Evolutionary conservation across 2,888 invertebrate genomes (phyloP), one percentile per base, ranked within the genome.

Genomic region (Eupithecia subfuscata): DNA sequence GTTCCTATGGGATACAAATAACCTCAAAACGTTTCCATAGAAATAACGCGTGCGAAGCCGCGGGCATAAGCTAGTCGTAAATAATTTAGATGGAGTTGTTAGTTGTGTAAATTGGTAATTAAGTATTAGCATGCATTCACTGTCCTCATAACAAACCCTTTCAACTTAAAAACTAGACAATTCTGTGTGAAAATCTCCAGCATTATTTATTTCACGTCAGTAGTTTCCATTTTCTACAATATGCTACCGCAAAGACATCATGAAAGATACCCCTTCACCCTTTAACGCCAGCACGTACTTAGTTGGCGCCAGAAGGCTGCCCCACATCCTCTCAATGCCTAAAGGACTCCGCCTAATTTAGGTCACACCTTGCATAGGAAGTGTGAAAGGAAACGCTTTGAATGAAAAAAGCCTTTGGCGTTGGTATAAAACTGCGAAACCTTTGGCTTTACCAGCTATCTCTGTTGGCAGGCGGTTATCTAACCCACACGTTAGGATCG

Each of bases 331-430:
- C 74, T 86, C 82, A 85, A 87, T 85, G 85, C 81, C 81, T 73
- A 40, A 86, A 90, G 89, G 89, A 89, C 85, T 85, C 78, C 83
- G 79, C 82, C 81, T 85, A 84, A 89, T 90, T 88, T 88, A 84
- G 90, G 90, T 90, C 89, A 87, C 86, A 84, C 81, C 81, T 77
- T 72, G 75, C 76, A 77, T 65, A 25, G 68, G 76, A 74, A 71
- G 80, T 81, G 75, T 77, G 71, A 65, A 75, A 75, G 79, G 79
- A 76, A 74, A 70, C 45, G 60, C 72, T 77, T 72, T 64, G 65
- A 72, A 76, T 71, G 60, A 75, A 74, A 70, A 34, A 43, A 71
- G 69, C 77, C 77, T 75, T 72, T 74, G 69, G 48, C 75, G 52
- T 40, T 56, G 43, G 25, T 48, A 60, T 75, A 71, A 67, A 64